These are phyloP conservation scores for Torymus tubicola DNA, from an alignment of 2,888 invertebrate genomes.

Conservation along the genomic window DNA sequence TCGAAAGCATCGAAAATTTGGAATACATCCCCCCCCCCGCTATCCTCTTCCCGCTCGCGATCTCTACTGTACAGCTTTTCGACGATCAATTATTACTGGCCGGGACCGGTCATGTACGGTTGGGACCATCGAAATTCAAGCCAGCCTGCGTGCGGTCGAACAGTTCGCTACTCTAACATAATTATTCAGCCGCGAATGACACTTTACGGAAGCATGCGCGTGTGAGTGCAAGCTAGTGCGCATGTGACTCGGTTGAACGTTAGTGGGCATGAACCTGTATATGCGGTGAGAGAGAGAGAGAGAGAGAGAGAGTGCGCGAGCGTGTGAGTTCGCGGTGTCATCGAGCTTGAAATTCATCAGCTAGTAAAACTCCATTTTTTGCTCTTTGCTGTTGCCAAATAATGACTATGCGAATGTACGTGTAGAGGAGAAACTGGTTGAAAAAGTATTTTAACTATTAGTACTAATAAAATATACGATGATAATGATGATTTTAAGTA, in stretches of 20 bases:
- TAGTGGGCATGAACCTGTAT: too few species aligned
- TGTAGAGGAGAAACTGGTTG: too few species aligned
- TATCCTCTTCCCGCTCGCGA: constrained; percentile 10
- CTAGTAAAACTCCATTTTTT: too few species aligned
- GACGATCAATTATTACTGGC: constrained; percentile 65
- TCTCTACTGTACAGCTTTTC: constrained; percentile 53
- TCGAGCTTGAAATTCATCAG: too few species aligned
- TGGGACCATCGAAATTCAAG: constrained; percentile 62
- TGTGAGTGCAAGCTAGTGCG: constrained; percentile 6
- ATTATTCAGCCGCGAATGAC: constrained; percentile 63
- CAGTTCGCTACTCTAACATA: constrained; percentile 59
- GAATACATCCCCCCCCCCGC: constrained; percentile 3
- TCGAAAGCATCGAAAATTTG: constrained; percentile 46
- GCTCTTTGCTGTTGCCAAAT: too few species aligned
- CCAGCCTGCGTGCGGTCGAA: constrained; percentile 53
- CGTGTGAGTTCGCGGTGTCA: too few species aligned
- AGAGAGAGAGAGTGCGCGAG: too few species aligned
- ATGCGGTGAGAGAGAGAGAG: too few species aligned
- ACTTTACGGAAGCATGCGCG: constrained; percentile 32
- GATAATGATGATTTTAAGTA: too few species aligned
- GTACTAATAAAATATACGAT: too few species aligned
- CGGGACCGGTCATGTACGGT: constrained; percentile 12
- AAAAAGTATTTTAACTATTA: too few species aligned
- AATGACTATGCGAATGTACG: too few species aligned
- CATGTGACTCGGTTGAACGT: not conserved